Conservation (phyloP, 2,888 invertebrate genomes). For the Epiblema foenella region DNA sequence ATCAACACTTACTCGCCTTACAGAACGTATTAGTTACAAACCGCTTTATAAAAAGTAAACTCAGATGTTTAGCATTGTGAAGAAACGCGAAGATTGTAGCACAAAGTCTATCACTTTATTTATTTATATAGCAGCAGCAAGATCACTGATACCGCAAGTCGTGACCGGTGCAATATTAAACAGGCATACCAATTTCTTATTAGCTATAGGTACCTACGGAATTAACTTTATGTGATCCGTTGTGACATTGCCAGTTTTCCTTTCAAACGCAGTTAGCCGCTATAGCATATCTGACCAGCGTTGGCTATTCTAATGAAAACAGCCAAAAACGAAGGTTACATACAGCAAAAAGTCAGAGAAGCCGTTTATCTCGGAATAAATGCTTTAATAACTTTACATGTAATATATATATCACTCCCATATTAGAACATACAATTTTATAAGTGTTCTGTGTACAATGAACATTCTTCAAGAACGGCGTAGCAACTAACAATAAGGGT, state of each 20-base stretch:
- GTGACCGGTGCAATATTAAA: conserved; percentile 52
- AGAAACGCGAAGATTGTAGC: conserved; percentile 32
- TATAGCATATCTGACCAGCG: neutral
- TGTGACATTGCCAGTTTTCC: conserved; percentile 39
- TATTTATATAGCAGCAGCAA: conserved; percentile 49
- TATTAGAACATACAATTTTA: neutral
- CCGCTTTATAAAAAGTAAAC: conserved; percentile 1
- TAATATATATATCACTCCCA: neutral
- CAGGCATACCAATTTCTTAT: conserved; percentile 46
- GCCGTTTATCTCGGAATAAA: neutral
- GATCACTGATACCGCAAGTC: conserved; percentile 52
- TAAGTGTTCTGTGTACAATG: neutral
- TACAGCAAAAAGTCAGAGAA: no score
- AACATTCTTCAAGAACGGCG: neutral
- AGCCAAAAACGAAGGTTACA: no score
- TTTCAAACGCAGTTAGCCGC: neutral
- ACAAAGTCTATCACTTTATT: conserved; percentile 42
- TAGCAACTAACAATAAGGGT: neutral
- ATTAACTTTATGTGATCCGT: conserved; percentile 30
- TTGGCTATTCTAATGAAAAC: neutral
- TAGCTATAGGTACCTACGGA: conserved; percentile 20
- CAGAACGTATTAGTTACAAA: neutral
- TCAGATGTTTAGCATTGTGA: conserved; percentile 8
- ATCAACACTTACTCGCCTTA: neutral
- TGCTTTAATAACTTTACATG: neutral